phyloP scores from a whole-genome alignment of 1,140 invertebrate species.

The Aphidius ervi region DNA sequence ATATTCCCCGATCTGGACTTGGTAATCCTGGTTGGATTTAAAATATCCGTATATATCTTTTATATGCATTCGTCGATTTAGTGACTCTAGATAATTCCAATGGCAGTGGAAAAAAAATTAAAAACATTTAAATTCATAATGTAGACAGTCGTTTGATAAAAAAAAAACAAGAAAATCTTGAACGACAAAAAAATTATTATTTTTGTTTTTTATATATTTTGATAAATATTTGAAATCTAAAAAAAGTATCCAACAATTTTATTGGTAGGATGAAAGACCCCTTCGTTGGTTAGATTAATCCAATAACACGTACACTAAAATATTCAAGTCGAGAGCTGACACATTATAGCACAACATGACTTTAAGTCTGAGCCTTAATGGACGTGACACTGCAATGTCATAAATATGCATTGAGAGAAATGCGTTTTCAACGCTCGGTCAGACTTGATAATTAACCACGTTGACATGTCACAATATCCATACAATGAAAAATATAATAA shows the following conservation, averaged over 20 bases:
- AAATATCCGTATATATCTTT: slow-evolving; percentile 49
- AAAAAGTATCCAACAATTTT: too few relatives aligned
- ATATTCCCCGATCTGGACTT: not conserved
- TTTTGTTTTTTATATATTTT: too few relatives aligned
- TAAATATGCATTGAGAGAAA: slow-evolving; percentile 28
- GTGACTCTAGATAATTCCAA: slow-evolving; percentile 1
- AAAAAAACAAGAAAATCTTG: not conserved
- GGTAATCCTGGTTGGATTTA: slow-evolving; percentile 47
- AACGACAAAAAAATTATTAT: not conserved
- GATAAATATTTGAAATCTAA: too few relatives aligned
- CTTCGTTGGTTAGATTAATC: slow-evolving; percentile 22
- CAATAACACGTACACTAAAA: slow-evolving; percentile 23
- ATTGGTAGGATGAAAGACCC: not conserved
- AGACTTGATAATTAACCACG: not conserved
- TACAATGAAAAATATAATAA: too few relatives aligned
- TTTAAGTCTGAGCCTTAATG: slow-evolving; percentile 31
- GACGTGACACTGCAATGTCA: slow-evolving; percentile 27
- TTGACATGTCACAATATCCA: not conserved
- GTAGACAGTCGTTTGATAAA: not conserved
- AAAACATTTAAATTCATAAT: not conserved
- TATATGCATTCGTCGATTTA: slow-evolving; percentile 44
- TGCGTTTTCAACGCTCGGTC: slow-evolving; percentile 10
- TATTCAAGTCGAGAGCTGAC: not conserved
- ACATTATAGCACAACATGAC: slow-evolving; percentile 18
- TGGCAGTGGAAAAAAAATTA: not conserved